A percentile compares a stretch with the other conserved stretches of the same genome.
Conservation (phyloP, 2,888 invertebrate genomes). For the Mesochorus sp. region DNA sequence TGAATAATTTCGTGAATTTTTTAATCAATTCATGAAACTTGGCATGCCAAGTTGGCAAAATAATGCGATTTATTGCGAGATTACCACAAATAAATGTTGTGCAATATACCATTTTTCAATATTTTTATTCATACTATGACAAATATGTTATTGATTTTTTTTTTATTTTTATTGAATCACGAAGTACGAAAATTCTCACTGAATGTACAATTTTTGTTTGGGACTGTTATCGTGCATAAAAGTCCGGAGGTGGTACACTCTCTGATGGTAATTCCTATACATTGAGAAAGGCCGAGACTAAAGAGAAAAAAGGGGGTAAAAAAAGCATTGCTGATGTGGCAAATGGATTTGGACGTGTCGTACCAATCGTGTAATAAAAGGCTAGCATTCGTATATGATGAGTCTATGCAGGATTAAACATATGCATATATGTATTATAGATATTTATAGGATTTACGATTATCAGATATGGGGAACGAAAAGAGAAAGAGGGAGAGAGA, state of each 20-base stretch:
- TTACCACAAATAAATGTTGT: no score
- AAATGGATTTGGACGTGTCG: slow-evolving; percentile 55
- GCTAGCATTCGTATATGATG: slow-evolving; percentile 14
- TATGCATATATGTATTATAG: neutral
- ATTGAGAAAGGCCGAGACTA: slow-evolving; percentile 39
- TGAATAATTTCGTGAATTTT: no score
- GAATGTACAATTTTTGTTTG: no score
- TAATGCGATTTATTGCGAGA: no score
- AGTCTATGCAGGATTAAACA: neutral
- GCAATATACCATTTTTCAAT: no score
- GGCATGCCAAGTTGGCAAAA: no score
- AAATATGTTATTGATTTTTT: no score
- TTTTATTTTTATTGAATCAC: no score
- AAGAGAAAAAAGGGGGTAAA: neutral
- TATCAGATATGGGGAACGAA: neutral
- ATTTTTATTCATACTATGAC: no score
- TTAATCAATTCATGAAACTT: no score
- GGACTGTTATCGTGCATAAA: no score
- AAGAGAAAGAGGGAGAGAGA: neutral
- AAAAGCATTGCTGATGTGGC: slow-evolving; percentile 36
- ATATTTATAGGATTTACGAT: slow-evolving; percentile 29
- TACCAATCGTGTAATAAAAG: slow-evolving; percentile 58
- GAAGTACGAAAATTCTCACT: no score
- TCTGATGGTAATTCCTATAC: slow-evolving; percentile 40
- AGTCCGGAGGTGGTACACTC: slow-evolving; percentile 43